Base-by-base conservation (phyloP, 2,113 vertebrate genomes). In the Pseudorectes ferrugineus region DNA sequence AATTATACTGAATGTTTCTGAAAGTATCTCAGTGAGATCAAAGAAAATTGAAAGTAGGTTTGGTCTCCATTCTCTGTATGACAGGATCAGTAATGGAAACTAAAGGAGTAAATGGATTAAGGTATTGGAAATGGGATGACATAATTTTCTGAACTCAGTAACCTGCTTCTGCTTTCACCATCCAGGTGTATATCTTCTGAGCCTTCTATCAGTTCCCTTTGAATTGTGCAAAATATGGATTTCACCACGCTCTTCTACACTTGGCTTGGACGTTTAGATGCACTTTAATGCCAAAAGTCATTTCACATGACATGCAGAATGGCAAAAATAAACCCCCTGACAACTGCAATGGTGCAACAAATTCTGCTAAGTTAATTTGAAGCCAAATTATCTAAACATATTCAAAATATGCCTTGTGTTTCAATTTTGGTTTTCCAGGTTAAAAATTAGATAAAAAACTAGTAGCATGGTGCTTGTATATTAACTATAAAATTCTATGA, bases 21-120 rank as follows among this genome's bases (percentile, higher is more conserved):
- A 65, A 12, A 51, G 49, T 48, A 73, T 84, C 36, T 76, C 76
- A 61, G 40, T 68, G n/a, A 5, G 3, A 80, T 43, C 7, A 55
- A 83, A 83, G 63, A 51, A 89, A 75, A 80, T 4, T 48, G 49
- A 61, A 89, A 68, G 58, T 35, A 68, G 19, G 6, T 79, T 91
- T 83, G 9, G 20, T 68, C 10, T 59, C 24, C 35, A 25, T 6
- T 67, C 14, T 75, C 35, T 54, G 8, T 25, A 33, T 91, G 36
- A 66, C 31, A 77, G 29, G 25, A 57, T 11, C 2, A 2, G 55
- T 91, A 95, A 89, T 62, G 51, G 63, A 89, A 86, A 16, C 19
- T 65, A 61, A 86, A 91, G 40, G 5, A 77, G 9, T 66, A 91
- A 94, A 84, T 62, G 36, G 80, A 84, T 93, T 91, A 70, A 70